Conservation (phyloP, 2,797 vertebrate genomes). For the Rhinichthys osculus region DNA sequence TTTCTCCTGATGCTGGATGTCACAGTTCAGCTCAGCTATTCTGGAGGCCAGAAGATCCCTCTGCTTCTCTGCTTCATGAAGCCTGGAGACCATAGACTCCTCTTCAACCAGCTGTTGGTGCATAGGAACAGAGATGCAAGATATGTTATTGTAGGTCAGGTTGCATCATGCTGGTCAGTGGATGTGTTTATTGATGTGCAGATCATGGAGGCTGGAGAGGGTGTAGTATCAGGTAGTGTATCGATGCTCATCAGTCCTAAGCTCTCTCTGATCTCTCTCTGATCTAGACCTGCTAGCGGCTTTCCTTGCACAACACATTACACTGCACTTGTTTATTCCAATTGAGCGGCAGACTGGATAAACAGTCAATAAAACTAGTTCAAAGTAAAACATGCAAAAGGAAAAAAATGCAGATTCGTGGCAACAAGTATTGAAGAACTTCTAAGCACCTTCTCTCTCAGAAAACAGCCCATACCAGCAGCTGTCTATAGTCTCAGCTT, state of each 20-base stretch:
- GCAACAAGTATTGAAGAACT: background rate
- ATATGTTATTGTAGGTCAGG: background rate
- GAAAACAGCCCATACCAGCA: background rate
- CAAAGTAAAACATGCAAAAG: slow-evolving; percentile 10
- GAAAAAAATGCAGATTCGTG: background rate
- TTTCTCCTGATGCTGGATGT: slow-evolving; percentile 46
- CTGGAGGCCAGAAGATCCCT: slow-evolving; percentile 46
- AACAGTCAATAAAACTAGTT: slow-evolving; percentile 23
- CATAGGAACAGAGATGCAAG: slow-evolving; percentile 1
- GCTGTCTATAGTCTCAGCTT: background rate
- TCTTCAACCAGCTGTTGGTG: slow-evolving; percentile 55
- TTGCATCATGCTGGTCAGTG: slow-evolving; percentile 18
- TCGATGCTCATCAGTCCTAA: slow-evolving; percentile 60
- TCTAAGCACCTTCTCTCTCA: background rate
- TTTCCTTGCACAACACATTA: slow-evolving; percentile 37
- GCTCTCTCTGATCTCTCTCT: slow-evolving; percentile 31
- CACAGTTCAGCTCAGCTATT: slow-evolving; percentile 44
- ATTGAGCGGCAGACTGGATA: background rate
- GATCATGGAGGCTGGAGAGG: slow-evolving; percentile 8
- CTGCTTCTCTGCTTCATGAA: slow-evolving; percentile 57
- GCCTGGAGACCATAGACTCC: slow-evolving; percentile 51
- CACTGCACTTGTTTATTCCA: background rate
- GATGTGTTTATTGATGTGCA: slow-evolving; percentile 23
- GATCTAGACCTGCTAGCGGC: slow-evolving; percentile 32
- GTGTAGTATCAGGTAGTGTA: slow-evolving; percentile 61